phyloP scores from a whole-genome alignment of 2,797 vertebrate species.

The Crocodylus rhombifer region DNA sequence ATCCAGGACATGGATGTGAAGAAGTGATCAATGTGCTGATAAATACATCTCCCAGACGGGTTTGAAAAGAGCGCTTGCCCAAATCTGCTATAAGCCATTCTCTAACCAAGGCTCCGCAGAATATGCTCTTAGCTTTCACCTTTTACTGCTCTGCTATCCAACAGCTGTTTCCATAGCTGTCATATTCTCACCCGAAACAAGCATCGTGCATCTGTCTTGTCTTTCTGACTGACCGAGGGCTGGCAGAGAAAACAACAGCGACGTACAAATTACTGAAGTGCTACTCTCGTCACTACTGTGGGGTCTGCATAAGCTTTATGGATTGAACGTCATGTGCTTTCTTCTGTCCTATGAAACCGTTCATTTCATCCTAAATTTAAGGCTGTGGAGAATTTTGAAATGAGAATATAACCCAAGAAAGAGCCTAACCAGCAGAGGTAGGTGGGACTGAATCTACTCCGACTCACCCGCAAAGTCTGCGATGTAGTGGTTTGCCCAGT shows the following conservation, averaged over 20 bases:
- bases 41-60: constrained; percentile 22
- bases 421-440: constrained; percentile 12
- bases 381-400: not conserved
- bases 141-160: constrained; percentile 68
- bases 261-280: constrained; percentile 54
- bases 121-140: constrained; percentile 32
- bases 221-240: constrained; percentile 65
- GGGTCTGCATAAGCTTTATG: not conserved
- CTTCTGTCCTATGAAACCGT: not conserved
- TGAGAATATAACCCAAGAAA: not conserved
- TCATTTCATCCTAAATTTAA: not conserved
- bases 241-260: constrained; percentile 41
- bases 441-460: not conserved
- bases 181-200: constrained; percentile 72
- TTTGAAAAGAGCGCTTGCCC: constrained; percentile 56
- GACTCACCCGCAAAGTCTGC: not conserved
- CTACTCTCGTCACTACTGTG: not conserved
- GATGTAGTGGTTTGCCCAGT: not conserved
- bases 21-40: constrained; percentile 51
- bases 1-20: constrained; percentile 16
- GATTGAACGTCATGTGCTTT: not conserved
- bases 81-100: constrained; percentile 59
- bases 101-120: constrained; percentile 56
- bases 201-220: constrained; percentile 74
- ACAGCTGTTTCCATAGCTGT: constrained; percentile 75